A percentile compares a stretch with the other conserved stretches of the same genome.
These are phyloP conservation scores for Spialia ferax DNA, from an alignment of 2,888 invertebrate species.

Conservation along the genomic window DNA sequence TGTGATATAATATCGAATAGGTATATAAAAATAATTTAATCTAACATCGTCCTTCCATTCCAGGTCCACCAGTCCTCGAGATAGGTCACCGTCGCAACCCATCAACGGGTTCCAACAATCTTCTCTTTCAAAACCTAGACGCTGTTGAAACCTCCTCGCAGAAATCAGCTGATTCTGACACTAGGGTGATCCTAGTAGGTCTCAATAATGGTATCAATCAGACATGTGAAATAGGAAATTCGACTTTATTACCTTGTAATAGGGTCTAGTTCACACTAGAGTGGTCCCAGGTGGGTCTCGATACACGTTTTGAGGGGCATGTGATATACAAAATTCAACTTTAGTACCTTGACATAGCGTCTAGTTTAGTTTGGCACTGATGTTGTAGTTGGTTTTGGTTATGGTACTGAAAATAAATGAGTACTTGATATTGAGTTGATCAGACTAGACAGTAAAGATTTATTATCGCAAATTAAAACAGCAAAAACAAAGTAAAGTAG, in stretches of 20 bases:
- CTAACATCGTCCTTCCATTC: constrained; percentile 31
- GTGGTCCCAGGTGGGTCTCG: no score
- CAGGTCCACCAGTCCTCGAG: constrained; percentile 65
- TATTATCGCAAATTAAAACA: no score
- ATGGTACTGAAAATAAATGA: background rate
- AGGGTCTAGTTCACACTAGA: background rate
- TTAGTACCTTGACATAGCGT: background rate
- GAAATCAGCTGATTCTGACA: constrained; percentile 64
- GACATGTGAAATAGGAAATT: constrained; percentile 62
- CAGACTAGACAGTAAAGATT: no score
- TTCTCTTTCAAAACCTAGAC: constrained; percentile 73
- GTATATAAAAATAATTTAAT: background rate
- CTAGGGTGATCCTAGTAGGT: constrained; percentile 47
- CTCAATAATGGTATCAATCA: constrained; percentile 78
- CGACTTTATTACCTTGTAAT: background rate
- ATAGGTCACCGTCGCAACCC: constrained; percentile 70
- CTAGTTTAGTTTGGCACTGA: background rate
- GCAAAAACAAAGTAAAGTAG: no score
- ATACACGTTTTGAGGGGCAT: constrained; percentile 81
- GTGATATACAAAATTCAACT: constrained; percentile 52
- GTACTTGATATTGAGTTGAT: background rate
- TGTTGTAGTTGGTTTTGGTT: background rate
- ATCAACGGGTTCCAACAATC: constrained; percentile 75
- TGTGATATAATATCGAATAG: no score
- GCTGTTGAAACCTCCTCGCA: constrained; percentile 66